Percentiles rank a stretch among this genome's conserved stretches.
Conservation (phyloP, 2,888 invertebrate genomes). For the Synanthedon myopaeformis region DNA sequence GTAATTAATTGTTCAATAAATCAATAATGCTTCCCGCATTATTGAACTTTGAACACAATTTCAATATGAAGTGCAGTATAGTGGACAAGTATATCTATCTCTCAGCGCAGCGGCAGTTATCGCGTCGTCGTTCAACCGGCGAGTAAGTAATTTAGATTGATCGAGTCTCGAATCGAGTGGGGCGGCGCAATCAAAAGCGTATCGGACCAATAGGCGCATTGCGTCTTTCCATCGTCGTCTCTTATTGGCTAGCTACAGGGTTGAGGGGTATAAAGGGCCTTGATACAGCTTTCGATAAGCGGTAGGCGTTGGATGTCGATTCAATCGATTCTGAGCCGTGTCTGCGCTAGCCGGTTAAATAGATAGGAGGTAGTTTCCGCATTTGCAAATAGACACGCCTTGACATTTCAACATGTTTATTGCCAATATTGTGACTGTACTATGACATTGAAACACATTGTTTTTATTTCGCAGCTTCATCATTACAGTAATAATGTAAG, state of each 20-base stretch:
- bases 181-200: conserved; percentile 67
- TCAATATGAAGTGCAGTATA: no score
- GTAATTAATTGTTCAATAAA: no score
- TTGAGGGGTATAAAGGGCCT: conserved; percentile 52
- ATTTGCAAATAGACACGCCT: conserved; percentile 4
- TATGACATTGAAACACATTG: not conserved
- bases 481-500: not conserved
- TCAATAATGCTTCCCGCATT: no score
- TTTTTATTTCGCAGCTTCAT: not conserved
- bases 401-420: conserved; percentile 9
- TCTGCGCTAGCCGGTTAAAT: conserved; percentile 16
- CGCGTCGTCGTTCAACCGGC: conserved; percentile 10
- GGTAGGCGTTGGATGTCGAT: conserved; percentile 57
- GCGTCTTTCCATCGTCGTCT: conserved; percentile 26
- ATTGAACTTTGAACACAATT: no score
- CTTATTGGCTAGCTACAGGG: conserved; percentile 52
- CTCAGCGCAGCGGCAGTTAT: no score
- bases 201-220: conserved; percentile 56
- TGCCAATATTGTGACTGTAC: not conserved
- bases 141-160: conserved; percentile 64
- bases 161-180: conserved; percentile 58
- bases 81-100: no score
- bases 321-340: conserved; percentile 57
- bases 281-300: conserved; percentile 64
- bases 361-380: conserved; percentile 13